Base-by-base conservation (phyloP, 1,140 invertebrate species). In the Lordiphosa stackelbergi region DNA sequence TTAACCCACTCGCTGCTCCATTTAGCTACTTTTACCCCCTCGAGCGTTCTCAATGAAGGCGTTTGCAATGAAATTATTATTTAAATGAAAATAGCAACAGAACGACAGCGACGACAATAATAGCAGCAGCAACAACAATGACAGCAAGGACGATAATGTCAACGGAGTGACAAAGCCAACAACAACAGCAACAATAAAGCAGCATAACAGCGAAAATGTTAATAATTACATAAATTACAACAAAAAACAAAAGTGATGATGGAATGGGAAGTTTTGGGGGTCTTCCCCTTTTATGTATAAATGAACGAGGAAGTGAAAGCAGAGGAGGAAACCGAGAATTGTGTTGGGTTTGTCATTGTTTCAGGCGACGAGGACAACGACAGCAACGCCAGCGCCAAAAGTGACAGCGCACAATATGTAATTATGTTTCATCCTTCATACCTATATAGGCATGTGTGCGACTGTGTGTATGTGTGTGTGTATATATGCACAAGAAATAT, bases 201-300 rank as follows among this genome's bases (percentile, higher is more conserved):
- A 55, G 51, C 61, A 65, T 43, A 56, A 59, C 63, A 81, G 71
- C 56, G 64, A 75, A 81, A 81, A 81, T 83, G 66, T 79, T 79
- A 81, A 81, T 83, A 81, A 81, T 81, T 81, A 83, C 77, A 81
- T 83, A 81, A 81, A 81, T 83, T 69, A 83, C 63, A 81, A 83
- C 68, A 68, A 71, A 78, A 79, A 31, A 31, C 28, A 31, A 31
- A 31, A 31, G 28, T 31, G 28, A 8, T 31, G 28, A 31, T 31
- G 28, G 28, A 31, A 31, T 31, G 28, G 28, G 28, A 7, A 31
- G 28, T 5, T 31, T 31, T 5, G 5, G 13, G 42, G 28, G 22
- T 31, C 19, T 45, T 42, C 28, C 41, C 35, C 16, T 12, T 53
- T 31, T 47, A 55, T 35, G 28, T 38, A n/a, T 37, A 78, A 78